phyloP scores from a whole-genome alignment of 2,888 invertebrate species.

The Eubasilissa splendida region DNA sequence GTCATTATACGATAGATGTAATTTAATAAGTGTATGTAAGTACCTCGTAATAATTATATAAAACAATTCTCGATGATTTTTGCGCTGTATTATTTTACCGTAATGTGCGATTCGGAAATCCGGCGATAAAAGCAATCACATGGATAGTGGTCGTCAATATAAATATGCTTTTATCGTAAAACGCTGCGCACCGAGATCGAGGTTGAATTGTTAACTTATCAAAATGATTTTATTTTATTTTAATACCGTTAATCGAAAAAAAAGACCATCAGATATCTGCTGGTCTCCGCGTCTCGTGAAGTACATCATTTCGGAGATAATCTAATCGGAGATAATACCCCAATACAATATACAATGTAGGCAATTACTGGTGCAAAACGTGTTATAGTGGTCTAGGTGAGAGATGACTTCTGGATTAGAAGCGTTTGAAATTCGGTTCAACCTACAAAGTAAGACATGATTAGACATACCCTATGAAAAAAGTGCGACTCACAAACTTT shows the following conservation, averaged over 20 bases:
- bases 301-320: constrained; percentile 25
- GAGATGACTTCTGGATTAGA: neutral
- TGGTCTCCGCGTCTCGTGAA: constrained; percentile 19
- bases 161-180: constrained; percentile 15
- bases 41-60: too few relatives aligned
- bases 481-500: too few relatives aligned
- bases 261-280: constrained; percentile 35
- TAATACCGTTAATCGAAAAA: constrained; percentile 34
- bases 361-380: constrained; percentile 20
- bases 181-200: neutral
- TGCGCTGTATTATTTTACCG: neutral
- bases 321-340: neutral
- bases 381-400: neutral
- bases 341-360: constrained; percentile 1
- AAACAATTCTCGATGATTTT: neutral
- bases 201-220: constrained; percentile 29
- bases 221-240: constrained; percentile 13
- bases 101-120: constrained; percentile 19
- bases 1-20: too few relatives aligned
- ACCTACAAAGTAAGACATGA: too few relatives aligned
- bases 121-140: neutral
- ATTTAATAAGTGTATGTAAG: too few relatives aligned
- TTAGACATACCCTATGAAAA: too few relatives aligned
- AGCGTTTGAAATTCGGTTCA: too few relatives aligned
- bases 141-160: constrained; percentile 5